A percentile compares a stretch with the other conserved stretches of the same genome.
These are phyloP conservation scores for Perca flavescens DNA, from an alignment of 2,113 vertebrate genomes.

Conservation along the genomic window DNA sequence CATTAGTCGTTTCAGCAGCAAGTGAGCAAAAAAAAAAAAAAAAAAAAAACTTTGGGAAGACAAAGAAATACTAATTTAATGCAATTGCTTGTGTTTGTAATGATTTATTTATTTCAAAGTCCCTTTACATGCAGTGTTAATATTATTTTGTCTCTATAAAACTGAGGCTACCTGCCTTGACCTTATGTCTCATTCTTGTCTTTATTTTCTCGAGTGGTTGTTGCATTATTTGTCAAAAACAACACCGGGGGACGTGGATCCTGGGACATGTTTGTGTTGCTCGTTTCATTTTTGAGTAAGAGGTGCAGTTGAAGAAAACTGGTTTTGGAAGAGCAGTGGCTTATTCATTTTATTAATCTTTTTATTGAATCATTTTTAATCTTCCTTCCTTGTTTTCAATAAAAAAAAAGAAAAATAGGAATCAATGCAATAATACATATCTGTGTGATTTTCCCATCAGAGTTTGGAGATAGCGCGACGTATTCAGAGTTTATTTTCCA, in stretches of 20 bases:
- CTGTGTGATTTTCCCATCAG: constrained; percentile 64
- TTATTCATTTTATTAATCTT: constrained; percentile 22
- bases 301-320: constrained; percentile 3
- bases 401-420: constrained; percentile 46
- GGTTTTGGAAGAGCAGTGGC: constrained; percentile 1
- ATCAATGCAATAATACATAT: constrained; percentile 70
- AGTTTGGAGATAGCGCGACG: constrained; percentile 28
- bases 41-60: no score
- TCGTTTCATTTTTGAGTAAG: constrained; percentile 20
- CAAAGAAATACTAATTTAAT: neutral
- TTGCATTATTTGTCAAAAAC: constrained; percentile 25
- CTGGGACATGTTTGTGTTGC: neutral
- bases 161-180: neutral
- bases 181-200: neutral
- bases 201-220: constrained; percentile 9
- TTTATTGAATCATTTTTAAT: constrained; percentile 72
- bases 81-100: neutral
- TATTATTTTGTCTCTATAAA: constrained; percentile 2
- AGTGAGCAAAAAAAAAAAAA: no score
- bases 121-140: constrained; percentile 8
- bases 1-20: no score
- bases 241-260: neutral
- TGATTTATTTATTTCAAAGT: neutral
- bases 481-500: constrained; percentile 52
- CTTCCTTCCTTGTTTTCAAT: constrained; percentile 55